Evolutionary conservation across 2,113 vertebrate species (phyloP).

Genomic region (Toxostoma redivivum): DNA sequence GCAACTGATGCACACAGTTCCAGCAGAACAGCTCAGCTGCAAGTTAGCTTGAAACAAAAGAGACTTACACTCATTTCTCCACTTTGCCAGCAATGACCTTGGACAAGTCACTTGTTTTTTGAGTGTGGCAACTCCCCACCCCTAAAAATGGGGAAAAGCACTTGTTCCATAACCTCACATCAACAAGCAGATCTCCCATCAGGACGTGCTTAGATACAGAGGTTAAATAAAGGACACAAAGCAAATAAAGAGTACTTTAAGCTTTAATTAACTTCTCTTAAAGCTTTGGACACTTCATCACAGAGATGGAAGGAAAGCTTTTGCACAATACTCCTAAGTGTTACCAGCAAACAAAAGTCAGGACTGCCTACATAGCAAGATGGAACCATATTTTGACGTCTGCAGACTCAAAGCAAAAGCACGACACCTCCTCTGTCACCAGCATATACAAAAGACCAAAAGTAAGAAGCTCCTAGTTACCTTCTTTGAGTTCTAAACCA

Average conservation of each 20-base stretch:
- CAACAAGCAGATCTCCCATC: background rate
- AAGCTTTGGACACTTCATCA: background rate
- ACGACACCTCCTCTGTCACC: background rate
- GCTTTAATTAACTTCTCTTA: background rate
- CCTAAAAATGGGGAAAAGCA: background rate
- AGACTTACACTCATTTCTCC: constrained; percentile 5
- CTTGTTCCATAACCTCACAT: background rate
- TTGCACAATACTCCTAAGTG: background rate
- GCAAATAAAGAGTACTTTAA: background rate
- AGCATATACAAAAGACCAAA: background rate
- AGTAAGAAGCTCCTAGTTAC: background rate
- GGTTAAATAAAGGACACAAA: background rate
- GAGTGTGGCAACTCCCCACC: background rate
- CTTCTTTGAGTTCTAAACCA: background rate
- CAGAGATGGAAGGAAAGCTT: background rate
- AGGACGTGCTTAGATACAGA: background rate
- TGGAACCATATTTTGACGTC: background rate
- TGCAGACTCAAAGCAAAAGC: background rate
- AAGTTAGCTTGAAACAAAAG: constrained; percentile 7
- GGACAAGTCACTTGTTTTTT: background rate
- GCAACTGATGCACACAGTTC: background rate
- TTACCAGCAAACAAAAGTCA: background rate
- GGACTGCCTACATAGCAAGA: background rate
- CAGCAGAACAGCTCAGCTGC: constrained; percentile 6
- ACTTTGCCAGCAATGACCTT: background rate